Evolutionary conservation across 2,797 vertebrate species (phyloP).

Genomic region (Siniperca obscura): DNA sequence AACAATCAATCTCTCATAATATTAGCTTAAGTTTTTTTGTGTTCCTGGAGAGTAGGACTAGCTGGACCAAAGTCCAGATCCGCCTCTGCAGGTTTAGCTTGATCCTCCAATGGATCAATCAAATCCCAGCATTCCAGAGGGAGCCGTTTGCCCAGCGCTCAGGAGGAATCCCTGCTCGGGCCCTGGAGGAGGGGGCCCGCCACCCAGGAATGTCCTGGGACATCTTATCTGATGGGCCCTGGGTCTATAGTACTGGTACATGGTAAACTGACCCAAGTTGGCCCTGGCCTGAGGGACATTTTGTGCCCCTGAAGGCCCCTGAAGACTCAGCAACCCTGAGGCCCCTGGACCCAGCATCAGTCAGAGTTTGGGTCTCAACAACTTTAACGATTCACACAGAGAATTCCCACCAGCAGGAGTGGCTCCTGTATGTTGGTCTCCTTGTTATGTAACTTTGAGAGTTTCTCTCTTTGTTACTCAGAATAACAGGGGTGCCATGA

Average conservation of each 20-base stretch:
- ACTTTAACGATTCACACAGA: constrained; percentile 27
- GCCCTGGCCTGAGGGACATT: constrained; percentile 46
- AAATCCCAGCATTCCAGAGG: constrained; percentile 64
- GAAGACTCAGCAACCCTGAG: constrained; percentile 16
- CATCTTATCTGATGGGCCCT: constrained; percentile 78
- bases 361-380: constrained; percentile 31
- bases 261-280: constrained; percentile 59
- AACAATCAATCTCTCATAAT: constrained; percentile 56
- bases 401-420: constrained; percentile 44
- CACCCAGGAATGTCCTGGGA: constrained; percentile 75
- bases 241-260: constrained; percentile 23
- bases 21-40: constrained; percentile 35
- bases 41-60: constrained; percentile 18
- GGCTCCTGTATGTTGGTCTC: constrained; percentile 10
- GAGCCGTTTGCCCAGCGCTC: constrained; percentile 49
- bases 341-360: constrained; percentile 10
- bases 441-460: constrained; percentile 30
- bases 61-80: constrained; percentile 32
- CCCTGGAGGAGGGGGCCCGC: constrained; percentile 55
- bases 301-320: constrained; percentile 37
- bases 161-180: constrained; percentile 48
- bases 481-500: constrained; percentile 18
- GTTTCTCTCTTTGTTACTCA: neutral
- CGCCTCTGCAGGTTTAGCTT: constrained; percentile 48
- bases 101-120: constrained; percentile 64